These are phyloP conservation scores for Graphium colonna DNA, from an alignment of 2,888 invertebrate species.

Conservation along the genomic window DNA sequence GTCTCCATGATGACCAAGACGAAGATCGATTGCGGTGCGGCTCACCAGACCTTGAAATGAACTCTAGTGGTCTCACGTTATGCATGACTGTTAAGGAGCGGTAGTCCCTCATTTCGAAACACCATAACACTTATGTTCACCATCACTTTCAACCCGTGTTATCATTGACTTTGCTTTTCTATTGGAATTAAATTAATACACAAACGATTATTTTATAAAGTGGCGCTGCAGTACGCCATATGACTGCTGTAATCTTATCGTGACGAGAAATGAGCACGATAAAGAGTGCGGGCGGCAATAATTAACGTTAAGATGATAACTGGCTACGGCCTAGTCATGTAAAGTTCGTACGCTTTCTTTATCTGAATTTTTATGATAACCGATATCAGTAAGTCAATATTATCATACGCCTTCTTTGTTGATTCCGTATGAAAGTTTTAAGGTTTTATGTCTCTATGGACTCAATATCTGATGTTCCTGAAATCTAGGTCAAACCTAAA, in stretches of 20 bases:
- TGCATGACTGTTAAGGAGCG: slow-evolving; percentile 53
- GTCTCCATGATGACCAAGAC: slow-evolving; percentile 58
- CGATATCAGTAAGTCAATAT: slow-evolving; percentile 37
- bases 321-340: slow-evolving; percentile 49
- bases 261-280: slow-evolving; percentile 58
- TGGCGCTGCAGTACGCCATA: slow-evolving; percentile 56
- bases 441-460: background rate
- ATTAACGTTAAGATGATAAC: slow-evolving; percentile 64
- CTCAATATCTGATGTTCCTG: background rate
- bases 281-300: slow-evolving; percentile 63
- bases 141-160: slow-evolving; percentile 47
- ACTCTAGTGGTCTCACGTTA: slow-evolving; percentile 52
- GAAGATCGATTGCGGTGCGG: slow-evolving; percentile 57
- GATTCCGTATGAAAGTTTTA: slow-evolving; percentile 9
- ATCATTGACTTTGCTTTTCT: slow-evolving; percentile 28
- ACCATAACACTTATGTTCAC: slow-evolving; percentile 44
- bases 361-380: slow-evolving; percentile 43
- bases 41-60: slow-evolving; percentile 36
- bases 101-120: slow-evolving; percentile 58
- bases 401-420: slow-evolving; percentile 26
- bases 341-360: slow-evolving; percentile 41
- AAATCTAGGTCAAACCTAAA: background rate
- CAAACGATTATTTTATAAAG: slow-evolving; percentile 38
- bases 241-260: slow-evolving; percentile 72
- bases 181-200: slow-evolving; percentile 22